A percentile compares a stretch with the other conserved stretches of the same genome.
These are phyloP conservation scores for Cataglyphis hispanica DNA, from an alignment of 1,140 invertebrate genomes.

Conservation along the genomic window DNA sequence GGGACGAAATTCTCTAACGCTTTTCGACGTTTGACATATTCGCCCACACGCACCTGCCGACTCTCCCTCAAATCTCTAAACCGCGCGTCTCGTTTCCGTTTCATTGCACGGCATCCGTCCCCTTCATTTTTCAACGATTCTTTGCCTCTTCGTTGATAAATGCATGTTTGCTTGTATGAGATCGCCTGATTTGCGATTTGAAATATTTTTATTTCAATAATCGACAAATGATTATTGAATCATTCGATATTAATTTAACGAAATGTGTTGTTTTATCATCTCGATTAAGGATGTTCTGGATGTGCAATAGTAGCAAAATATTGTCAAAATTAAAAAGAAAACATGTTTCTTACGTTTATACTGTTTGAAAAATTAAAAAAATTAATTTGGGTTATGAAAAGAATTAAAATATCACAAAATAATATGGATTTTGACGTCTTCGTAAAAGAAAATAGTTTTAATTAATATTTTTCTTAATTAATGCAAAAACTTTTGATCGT, in stretches of 20 bases:
- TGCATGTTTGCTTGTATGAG: constrained; percentile 23
- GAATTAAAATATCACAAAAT: no score
- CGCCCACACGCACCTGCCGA: constrained; percentile 71
- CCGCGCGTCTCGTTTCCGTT: constrained; percentile 41
- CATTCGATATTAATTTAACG: background rate
- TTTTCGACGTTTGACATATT: constrained; percentile 79
- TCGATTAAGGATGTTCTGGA: no score
- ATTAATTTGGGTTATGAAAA: no score
- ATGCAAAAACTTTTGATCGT: no score
- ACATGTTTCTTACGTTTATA: no score
- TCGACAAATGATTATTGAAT: background rate
- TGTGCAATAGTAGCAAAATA: no score
- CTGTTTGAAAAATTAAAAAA: no score
- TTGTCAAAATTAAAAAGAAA: no score
- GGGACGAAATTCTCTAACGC: constrained; percentile 77
- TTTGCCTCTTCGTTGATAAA: constrained; percentile 11
- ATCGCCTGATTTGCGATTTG: no score
- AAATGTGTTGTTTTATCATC: background rate
- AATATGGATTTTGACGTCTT: no score
- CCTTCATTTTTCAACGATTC: constrained; percentile 43
- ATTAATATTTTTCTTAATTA: no score
- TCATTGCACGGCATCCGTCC: constrained; percentile 53
- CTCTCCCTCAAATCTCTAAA: constrained; percentile 47
- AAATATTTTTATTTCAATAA: background rate
- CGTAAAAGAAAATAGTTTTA: no score